Evolutionary conservation across 1,140 invertebrate species (phyloP).

Genomic region (Thereuonema tuberculata): DNA sequence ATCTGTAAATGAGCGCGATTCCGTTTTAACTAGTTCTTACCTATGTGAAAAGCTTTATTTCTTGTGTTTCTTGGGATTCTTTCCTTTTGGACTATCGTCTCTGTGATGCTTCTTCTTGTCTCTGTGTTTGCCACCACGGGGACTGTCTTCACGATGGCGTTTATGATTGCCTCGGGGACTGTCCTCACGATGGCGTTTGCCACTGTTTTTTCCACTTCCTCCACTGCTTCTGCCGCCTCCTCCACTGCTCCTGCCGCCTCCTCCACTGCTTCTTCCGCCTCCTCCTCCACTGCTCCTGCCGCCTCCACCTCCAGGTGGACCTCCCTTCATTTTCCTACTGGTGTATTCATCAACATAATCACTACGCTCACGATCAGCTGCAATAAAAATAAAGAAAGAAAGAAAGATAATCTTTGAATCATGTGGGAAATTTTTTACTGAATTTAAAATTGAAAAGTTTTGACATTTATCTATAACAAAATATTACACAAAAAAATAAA

Average conservation of each 20-base stretch:
- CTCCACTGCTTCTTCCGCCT: neutral
- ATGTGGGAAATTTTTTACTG: neutral
- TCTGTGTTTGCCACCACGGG: neutral
- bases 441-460: too few relatives aligned
- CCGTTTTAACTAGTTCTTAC: too few relatives aligned
- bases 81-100: neutral
- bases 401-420: neutral
- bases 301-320: too few relatives aligned
- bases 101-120: neutral
- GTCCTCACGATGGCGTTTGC: neutral
- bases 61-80: neutral
- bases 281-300: too few relatives aligned
- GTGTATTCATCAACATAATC: constrained; percentile 7
- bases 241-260: neutral
- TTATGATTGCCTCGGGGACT: constrained; percentile 1
- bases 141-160: neutral
- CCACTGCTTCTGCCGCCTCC: neutral
- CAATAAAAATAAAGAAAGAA: neutral
- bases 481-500: too few relatives aligned
- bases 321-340: neutral
- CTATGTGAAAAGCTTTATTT: constrained; percentile 1
- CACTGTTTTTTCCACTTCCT: neutral
- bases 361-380: neutral
- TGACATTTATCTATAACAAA: too few relatives aligned
- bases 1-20: too few relatives aligned